phyloP scores from a whole-genome alignment of 2,113 vertebrate genomes.

The Daboia siamensis region DNA sequence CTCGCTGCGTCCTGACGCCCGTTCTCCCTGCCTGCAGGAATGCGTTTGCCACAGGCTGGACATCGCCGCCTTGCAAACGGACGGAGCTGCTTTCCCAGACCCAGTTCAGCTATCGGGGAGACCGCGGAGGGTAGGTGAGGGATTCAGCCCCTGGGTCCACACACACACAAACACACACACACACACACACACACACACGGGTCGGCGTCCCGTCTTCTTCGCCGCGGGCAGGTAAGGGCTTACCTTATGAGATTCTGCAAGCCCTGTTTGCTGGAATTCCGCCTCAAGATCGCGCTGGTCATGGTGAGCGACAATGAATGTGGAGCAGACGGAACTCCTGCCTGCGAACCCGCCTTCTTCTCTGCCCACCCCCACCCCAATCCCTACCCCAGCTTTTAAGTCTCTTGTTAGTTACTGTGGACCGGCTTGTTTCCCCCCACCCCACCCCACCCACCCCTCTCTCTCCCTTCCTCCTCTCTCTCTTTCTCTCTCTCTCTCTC shows the following conservation, averaged over 20 bases:
- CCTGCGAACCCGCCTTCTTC: constrained; percentile 33
- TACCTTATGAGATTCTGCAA: constrained; percentile 84
- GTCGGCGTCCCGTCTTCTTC: background rate
- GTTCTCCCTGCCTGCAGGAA: constrained; percentile 10
- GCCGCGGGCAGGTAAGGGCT: constrained; percentile 54
- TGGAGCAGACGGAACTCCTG: constrained; percentile 23
- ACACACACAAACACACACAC: constrained; percentile 27
- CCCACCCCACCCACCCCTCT: constrained; percentile 25
- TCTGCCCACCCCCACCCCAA: constrained; percentile 23
- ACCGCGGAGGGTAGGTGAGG: background rate
- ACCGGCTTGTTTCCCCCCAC: background rate
- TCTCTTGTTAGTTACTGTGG: background rate
- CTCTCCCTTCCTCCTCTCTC: constrained; percentile 38
- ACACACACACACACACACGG: constrained; percentile 15
- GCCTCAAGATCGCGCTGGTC: constrained; percentile 70
- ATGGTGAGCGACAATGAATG: constrained; percentile 41
- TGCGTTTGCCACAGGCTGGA: background rate
- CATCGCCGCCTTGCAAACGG: background rate
- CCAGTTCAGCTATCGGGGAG: background rate
- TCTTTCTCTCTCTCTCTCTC: background rate
- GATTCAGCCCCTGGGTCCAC: background rate
- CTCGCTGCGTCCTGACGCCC: background rate
- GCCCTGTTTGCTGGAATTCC: constrained; percentile 77
- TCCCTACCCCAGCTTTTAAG: background rate
- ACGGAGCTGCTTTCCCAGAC: background rate